Evolutionary conservation across 2,797 vertebrate species (phyloP).

Genomic region (Periophthalmus magnuspinnatus): DNA sequence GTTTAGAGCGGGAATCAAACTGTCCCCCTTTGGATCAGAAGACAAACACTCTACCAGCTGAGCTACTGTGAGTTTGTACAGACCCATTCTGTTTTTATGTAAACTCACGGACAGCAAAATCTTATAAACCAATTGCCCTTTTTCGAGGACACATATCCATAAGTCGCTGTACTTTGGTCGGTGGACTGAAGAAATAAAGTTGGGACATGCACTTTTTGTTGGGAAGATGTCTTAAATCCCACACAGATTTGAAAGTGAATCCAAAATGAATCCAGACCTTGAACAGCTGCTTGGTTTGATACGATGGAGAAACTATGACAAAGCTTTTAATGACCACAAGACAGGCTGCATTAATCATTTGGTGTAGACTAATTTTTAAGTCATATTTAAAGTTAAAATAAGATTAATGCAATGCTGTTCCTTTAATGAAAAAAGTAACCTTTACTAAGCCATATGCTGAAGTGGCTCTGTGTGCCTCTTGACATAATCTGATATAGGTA

Average conservation of each 20-base stretch:
- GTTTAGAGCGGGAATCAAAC: too few species aligned
- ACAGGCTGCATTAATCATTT: slow-evolving; percentile 3
- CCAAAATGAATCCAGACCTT: neutral
- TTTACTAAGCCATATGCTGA: slow-evolving; percentile 4
- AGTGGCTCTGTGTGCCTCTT: slow-evolving; percentile 2
- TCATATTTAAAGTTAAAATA: slow-evolving; percentile 10
- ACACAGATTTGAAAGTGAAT: neutral
- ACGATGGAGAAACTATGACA: neutral
- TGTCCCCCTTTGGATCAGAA: too few species aligned
- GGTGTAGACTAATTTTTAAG: neutral
- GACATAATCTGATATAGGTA: slow-evolving; percentile 9
- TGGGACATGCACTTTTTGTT: slow-evolving; percentile 15
- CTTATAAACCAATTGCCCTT: slow-evolving; percentile 13
- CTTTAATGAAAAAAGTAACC: slow-evolving; percentile 4
- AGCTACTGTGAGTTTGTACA: too few species aligned
- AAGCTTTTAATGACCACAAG: neutral
- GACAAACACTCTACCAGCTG: too few species aligned
- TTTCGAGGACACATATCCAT: slow-evolving; percentile 31
- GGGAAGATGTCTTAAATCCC: neutral
- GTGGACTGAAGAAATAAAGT: slow-evolving; percentile 21
- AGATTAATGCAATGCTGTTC: slow-evolving; percentile 2
- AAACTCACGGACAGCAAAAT: slow-evolving; percentile 3
- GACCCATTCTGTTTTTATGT: neutral
- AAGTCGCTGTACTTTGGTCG: slow-evolving; percentile 33
- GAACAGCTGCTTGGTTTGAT: neutral